Evolutionary conservation across 1,140 invertebrate species (phyloP).

Genomic region (Arion vulgaris): DNA sequence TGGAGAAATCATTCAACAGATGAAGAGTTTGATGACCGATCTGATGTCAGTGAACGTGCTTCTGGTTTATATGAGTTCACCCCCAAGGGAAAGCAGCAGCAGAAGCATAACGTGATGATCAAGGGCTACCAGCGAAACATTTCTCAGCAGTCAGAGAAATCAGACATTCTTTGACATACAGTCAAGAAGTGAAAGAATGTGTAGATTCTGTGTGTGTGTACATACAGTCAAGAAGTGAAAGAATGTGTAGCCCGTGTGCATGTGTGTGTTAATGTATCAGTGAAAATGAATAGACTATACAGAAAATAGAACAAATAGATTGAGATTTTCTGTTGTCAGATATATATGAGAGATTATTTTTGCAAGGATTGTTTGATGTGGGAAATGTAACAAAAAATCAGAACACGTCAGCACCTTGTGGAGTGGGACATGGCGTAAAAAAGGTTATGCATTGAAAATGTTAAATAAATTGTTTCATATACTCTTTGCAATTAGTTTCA

Average conservation of each 20-base stretch:
- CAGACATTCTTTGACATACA: conserved; percentile 27
- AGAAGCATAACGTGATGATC: not conserved
- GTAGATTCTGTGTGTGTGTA: not conserved
- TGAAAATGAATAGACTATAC: no score
- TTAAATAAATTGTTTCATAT: no score
- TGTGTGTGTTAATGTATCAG: no score
- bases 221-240: not conserved
- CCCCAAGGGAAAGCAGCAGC: not conserved
- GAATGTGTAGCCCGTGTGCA: not conserved
- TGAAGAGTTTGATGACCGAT: conserved; percentile 39
- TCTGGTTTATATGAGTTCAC: conserved; percentile 31
- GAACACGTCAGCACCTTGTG: no score
- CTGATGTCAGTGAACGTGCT: conserved; percentile 33
- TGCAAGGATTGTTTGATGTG: no score
- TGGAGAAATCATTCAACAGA: conserved; percentile 43
- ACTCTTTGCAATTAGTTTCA: no score
- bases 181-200: not conserved
- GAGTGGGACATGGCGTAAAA: no score
- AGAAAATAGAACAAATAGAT: no score
- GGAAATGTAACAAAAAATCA: no score
- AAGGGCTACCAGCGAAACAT: conserved; percentile 33
- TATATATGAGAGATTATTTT: no score
- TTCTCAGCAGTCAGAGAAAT: conserved; percentile 15
- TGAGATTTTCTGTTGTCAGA: no score
- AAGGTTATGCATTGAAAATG: no score